These are phyloP conservation scores for Patella pellucida DNA, from an alignment of 2,888 invertebrate species.

Conservation along the genomic window DNA sequence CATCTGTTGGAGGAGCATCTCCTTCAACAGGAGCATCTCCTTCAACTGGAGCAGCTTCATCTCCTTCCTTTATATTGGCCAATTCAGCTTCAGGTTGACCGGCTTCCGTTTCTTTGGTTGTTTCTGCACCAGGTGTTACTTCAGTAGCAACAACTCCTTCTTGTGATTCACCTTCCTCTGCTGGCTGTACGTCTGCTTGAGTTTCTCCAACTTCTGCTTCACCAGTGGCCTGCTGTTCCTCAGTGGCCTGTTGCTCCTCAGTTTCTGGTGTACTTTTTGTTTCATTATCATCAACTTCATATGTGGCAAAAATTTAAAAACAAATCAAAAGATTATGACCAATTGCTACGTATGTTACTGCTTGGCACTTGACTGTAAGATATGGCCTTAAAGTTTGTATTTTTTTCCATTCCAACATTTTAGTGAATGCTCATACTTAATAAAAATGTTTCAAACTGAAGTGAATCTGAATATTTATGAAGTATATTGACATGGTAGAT, in stretches of 20 bases:
- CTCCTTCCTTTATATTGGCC: constrained; percentile 27
- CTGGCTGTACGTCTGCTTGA: constrained; percentile 21
- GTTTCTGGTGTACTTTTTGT: constrained; percentile 3
- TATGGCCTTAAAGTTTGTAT: too few relatives aligned
- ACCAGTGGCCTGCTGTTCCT: neutral
- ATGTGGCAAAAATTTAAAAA: neutral
- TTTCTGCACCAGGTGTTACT: constrained; percentile 31
- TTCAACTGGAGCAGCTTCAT: constrained; percentile 21
- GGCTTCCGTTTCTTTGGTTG: constrained; percentile 23
- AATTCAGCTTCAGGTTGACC: constrained; percentile 26
- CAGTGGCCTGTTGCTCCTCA: neutral
- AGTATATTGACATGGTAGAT: too few relatives aligned
- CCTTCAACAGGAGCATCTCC: constrained; percentile 31
- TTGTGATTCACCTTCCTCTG: constrained; percentile 29
- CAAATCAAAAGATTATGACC: too few relatives aligned
- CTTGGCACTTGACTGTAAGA: too few relatives aligned
- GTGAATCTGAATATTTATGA: too few relatives aligned
- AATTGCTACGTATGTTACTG: too few relatives aligned
- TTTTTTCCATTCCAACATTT: too few relatives aligned
- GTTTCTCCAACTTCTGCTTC: constrained; percentile 27
- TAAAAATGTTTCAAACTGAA: too few relatives aligned
- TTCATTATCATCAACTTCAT: neutral
- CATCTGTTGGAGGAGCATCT: constrained; percentile 34
- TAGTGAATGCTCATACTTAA: too few relatives aligned
- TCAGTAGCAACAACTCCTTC: constrained; percentile 26